Evolutionary conservation across 1,140 invertebrate species (phyloP).

Genomic region (Drosophila burlai): DNA sequence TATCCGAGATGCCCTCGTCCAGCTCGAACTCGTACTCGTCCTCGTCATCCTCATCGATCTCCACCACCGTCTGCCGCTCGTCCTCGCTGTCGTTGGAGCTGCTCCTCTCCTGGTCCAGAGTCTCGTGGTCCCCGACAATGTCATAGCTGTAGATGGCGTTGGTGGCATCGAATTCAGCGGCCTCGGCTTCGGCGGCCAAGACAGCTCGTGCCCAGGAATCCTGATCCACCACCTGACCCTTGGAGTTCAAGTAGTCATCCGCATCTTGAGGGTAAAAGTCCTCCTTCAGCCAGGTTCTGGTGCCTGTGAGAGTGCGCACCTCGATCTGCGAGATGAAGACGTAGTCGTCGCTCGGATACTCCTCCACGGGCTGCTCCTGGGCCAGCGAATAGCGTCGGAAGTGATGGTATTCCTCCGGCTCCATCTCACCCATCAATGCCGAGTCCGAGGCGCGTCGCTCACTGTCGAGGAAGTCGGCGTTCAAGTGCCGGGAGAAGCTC

Average conservation of each 20-base stretch:
- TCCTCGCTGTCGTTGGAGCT: slow-evolving; percentile 77
- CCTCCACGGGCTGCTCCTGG: slow-evolving; percentile 77
- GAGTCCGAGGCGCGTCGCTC: slow-evolving; percentile 79
- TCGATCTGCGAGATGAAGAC: slow-evolving; percentile 78
- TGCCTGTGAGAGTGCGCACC: slow-evolving; percentile 68
- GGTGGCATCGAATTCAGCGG: slow-evolving; percentile 68
- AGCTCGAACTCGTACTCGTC: slow-evolving; percentile 74
- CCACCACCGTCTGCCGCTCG: slow-evolving; percentile 79
- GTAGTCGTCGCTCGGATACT: slow-evolving; percentile 79
- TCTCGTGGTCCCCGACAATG: slow-evolving; percentile 38
- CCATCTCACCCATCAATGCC: slow-evolving; percentile 66
- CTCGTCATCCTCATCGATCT: slow-evolving; percentile 76
- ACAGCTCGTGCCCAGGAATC: slow-evolving; percentile 50
- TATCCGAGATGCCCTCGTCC: slow-evolving; percentile 81
- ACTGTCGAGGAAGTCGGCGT: slow-evolving; percentile 74
- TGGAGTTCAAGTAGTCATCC: slow-evolving; percentile 3
- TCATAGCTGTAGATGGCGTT: slow-evolving; percentile 68
- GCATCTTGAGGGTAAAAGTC: slow-evolving; percentile 66
- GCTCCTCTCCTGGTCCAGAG: slow-evolving; percentile 44
- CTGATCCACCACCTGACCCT: slow-evolving; percentile 29
- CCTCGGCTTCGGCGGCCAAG: slow-evolving; percentile 62
- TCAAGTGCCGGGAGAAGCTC: slow-evolving; percentile 71
- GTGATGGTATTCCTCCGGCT: slow-evolving; percentile 82
- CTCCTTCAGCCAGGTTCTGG: slow-evolving; percentile 73
- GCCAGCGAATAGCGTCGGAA: slow-evolving; percentile 75